phyloP scores from a whole-genome alignment of 2,888 invertebrate species.

The Macrosiphum euphorbiae region DNA sequence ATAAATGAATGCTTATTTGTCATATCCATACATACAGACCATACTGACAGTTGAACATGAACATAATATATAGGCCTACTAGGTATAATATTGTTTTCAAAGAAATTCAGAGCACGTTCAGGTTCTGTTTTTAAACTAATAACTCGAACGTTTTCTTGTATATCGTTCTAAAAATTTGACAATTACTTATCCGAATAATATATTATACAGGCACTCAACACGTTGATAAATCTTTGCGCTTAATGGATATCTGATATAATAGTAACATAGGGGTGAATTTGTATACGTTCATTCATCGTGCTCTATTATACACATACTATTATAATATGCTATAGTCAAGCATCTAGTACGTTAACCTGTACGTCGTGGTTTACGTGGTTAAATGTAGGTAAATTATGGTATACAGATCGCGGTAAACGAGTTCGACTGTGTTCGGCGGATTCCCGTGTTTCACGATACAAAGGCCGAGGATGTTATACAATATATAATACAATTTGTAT shows the following conservation, averaged over 20 bases:
- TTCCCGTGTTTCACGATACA: constrained; percentile 14
- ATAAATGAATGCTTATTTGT: not conserved
- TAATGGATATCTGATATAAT: not conserved
- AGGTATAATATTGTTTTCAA: not conserved
- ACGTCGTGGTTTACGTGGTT: not conserved
- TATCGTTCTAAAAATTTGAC: not conserved
- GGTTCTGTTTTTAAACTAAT: not conserved
- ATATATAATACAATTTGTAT: not conserved
- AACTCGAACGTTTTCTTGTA: not conserved
- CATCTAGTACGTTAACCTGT: not conserved
- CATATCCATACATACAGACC: not conserved
- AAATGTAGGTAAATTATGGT: not conserved
- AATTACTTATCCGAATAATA: not conserved
- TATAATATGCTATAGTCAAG: not conserved
- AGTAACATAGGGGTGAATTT: not conserved
- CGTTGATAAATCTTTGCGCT: not conserved
- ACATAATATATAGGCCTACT: not conserved
- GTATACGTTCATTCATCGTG: not conserved
- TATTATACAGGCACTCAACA: not conserved
- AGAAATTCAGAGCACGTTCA: not conserved
- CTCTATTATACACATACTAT: not conserved
- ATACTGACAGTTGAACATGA: no score
- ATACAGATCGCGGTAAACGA: not conserved
- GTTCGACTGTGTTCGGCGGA: not conserved
- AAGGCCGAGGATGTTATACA: not conserved